phyloP scores from a whole-genome alignment of 2,113 vertebrate species.

The Perca fluviatilis region DNA sequence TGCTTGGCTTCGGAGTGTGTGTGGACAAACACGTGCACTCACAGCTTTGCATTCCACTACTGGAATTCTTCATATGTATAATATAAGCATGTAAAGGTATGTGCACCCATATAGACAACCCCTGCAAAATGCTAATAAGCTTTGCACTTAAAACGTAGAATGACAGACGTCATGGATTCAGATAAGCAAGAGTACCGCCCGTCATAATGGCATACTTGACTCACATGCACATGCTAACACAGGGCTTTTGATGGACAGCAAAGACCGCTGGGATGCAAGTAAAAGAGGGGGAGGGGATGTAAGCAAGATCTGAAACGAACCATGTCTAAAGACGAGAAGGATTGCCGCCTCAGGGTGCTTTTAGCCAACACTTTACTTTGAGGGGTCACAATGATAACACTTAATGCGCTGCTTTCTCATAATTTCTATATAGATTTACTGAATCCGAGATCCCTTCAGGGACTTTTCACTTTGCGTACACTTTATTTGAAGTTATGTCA shows the following conservation, averaged over 20 bases:
- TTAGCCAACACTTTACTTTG: constrained; percentile 61
- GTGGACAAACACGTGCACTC: neutral
- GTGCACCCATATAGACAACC: neutral
- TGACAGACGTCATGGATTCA: neutral
- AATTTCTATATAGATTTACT: constrained; percentile 37
- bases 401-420: constrained; percentile 51
- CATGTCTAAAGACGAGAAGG: constrained; percentile 52
- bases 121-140: neutral
- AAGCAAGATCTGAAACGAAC: constrained; percentile 42
- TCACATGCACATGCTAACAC: constrained; percentile 5
- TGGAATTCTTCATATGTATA: neutral
- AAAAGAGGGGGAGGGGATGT: constrained; percentile 6
- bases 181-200: constrained; percentile 29
- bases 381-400: constrained; percentile 60
- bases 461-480: constrained; percentile 19
- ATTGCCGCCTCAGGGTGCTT: constrained; percentile 54
- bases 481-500: constrained; percentile 53
- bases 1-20: constrained; percentile 13
- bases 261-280: constrained; percentile 3
- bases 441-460: constrained; percentile 26
- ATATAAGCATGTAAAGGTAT: neutral
- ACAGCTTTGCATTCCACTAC: neutral
- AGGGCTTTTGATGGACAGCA: constrained; percentile 36
- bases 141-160: constrained; percentile 9
- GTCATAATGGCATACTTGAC: constrained; percentile 24